Conservation (phyloP, 2,888 invertebrate species). For the Epiblema foenella region DNA sequence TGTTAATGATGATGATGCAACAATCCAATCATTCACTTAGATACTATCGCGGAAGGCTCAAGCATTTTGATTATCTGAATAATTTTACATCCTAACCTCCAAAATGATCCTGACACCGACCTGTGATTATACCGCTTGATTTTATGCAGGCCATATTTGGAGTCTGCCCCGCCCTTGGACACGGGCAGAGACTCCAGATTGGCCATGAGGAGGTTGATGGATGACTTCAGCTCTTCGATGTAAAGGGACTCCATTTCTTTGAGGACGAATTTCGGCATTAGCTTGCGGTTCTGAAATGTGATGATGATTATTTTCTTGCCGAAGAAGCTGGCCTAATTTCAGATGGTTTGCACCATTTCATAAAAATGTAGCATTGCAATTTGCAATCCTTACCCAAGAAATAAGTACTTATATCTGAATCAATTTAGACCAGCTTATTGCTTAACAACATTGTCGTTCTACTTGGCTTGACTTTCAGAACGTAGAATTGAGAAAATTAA, state of each 20-base stretch:
- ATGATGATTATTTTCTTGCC: not conserved
- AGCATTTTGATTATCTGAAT: conserved; percentile 6
- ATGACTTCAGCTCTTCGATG: conserved; percentile 98
- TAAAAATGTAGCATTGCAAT: too few species aligned
- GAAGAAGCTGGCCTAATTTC: not conserved
- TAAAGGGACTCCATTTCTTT: conserved; percentile 99
- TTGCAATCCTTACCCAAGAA: too few species aligned
- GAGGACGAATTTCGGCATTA: conserved; percentile 99
- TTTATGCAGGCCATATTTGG: conserved; percentile 98
- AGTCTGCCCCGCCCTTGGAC: conserved; percentile 98
- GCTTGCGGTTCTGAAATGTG: conserved; percentile 91
- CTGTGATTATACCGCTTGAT: conserved; percentile 99
- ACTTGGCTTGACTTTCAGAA: too few species aligned
- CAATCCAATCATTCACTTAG: not conserved
- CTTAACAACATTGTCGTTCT: too few species aligned
- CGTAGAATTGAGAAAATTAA: too few species aligned
- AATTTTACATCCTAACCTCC: conserved; percentile 23
- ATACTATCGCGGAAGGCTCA: conserved; percentile 9
- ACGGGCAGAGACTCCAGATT: conserved; percentile 99
- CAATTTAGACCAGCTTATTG: too few species aligned
- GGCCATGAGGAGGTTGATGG: conserved; percentile 99
- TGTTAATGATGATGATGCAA: not conserved
- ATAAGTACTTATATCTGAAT: too few species aligned
- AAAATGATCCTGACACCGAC: conserved; percentile 82
- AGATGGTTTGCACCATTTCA: not conserved